Evolutionary conservation across 2,888 invertebrate species (phyloP).

Genomic region (Clusia tigrina): DNA sequence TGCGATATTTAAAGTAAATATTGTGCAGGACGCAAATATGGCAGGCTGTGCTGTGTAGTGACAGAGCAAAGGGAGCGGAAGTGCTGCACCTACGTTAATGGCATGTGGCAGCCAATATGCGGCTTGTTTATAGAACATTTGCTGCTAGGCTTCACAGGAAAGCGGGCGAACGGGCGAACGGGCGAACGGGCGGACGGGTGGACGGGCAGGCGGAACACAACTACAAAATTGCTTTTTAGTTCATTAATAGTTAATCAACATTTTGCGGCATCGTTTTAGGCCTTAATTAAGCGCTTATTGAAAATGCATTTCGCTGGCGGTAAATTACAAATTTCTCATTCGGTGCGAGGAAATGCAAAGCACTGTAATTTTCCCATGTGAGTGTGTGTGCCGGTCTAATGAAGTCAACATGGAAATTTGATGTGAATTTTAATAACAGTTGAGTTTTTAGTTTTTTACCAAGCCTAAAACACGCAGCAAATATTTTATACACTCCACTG

Average conservation of each 20-base stretch:
- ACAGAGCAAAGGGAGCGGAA: background rate
- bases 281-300: constrained; percentile 19
- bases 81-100: too few species aligned
- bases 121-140: background rate
- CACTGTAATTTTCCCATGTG: too few species aligned
- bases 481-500: too few species aligned
- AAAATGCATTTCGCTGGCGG: background rate
- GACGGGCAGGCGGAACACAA: background rate
- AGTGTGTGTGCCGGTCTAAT: background rate
- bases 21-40: background rate
- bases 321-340: background rate
- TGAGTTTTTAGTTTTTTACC: too few species aligned
- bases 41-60: background rate
- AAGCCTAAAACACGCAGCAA: too few species aligned
- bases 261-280: constrained; percentile 17
- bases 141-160: background rate
- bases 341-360: background rate
- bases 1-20: background rate
- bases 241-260: constrained; percentile 24
- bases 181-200: background rate
- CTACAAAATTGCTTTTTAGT: constrained; percentile 23
- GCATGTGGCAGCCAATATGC: too few species aligned
- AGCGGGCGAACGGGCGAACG: background rate
- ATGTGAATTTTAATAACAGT: too few species aligned
- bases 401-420: too few species aligned